Percentiles rank a stretch among this genome's conserved stretches.
These are phyloP conservation scores for Drosophila prostipennis DNA, from an alignment of 2,888 invertebrate genomes.

Conservation along the genomic window DNA sequence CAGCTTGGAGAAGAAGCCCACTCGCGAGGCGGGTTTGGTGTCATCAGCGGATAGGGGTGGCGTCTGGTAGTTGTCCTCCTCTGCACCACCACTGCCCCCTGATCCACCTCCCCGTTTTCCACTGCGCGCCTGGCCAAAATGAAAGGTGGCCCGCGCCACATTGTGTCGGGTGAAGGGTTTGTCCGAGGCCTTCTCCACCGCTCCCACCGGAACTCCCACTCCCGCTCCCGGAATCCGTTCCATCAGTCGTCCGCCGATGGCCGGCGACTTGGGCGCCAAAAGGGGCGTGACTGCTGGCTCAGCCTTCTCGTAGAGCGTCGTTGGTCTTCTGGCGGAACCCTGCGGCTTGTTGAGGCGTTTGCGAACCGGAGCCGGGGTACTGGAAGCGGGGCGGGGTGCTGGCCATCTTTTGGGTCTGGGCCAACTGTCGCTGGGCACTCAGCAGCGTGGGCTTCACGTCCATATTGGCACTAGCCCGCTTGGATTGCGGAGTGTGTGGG, in stretches of 20 bases:
- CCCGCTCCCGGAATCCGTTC: slow-evolving; percentile 47
- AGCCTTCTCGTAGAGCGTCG: slow-evolving; percentile 70
- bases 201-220: slow-evolving; percentile 14
- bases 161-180: slow-evolving; percentile 69
- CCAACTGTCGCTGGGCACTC: slow-evolving; percentile 66
- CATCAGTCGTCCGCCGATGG: slow-evolving; percentile 45
- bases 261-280: slow-evolving; percentile 54
- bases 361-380: slow-evolving; percentile 20
- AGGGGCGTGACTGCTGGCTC: slow-evolving; percentile 34
- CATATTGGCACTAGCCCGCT: slow-evolving; percentile 84
- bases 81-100: slow-evolving; percentile 4
- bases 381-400: slow-evolving; percentile 56
- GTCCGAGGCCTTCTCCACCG: slow-evolving; percentile 41
- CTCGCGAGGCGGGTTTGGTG: slow-evolving; percentile 69
- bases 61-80: slow-evolving; percentile 55
- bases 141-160: slow-evolving; percentile 68
- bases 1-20: slow-evolving; percentile 72
- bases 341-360: slow-evolving; percentile 22
- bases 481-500: slow-evolving; percentile 48
- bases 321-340: slow-evolving; percentile 53
- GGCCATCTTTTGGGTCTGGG: slow-evolving; percentile 67
- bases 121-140: slow-evolving; percentile 65
- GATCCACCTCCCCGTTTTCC: slow-evolving; percentile 42
- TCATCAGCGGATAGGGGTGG: slow-evolving; percentile 71
- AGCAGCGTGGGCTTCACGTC: slow-evolving; percentile 72